phyloP scores from a whole-genome alignment of 2,113 vertebrate genomes.

The Calonectris borealis region DNA sequence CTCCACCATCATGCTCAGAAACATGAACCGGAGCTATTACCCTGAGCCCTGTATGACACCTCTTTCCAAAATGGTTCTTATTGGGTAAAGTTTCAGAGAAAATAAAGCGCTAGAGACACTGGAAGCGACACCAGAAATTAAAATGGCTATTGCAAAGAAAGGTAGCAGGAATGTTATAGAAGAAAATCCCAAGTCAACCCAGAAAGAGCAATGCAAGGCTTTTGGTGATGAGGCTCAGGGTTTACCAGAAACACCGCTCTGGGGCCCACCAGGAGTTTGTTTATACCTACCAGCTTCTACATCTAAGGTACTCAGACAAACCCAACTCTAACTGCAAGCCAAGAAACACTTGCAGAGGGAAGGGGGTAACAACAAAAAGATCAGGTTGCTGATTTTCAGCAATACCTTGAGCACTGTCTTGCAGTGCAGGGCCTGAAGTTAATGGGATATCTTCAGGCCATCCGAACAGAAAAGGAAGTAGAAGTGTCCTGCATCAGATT shows the following conservation, averaged over 20 bases:
- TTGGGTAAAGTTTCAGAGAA: not conserved
- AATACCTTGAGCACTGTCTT: not conserved
- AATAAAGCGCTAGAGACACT: not conserved
- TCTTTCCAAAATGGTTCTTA: not conserved
- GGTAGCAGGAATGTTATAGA: not conserved
- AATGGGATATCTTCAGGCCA: not conserved
- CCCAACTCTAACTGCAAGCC: not conserved
- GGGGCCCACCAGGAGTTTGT: not conserved
- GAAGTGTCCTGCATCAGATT: not conserved
- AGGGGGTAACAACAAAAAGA: not conserved
- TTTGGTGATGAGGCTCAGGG: not conserved
- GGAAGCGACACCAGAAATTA: not conserved
- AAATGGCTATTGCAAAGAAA: not conserved
- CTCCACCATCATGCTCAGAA: not conserved
- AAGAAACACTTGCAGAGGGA: not conserved
- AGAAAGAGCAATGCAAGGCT: not conserved
- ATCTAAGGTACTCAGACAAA: not conserved
- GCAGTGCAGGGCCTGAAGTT: not conserved
- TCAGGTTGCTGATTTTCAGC: not conserved
- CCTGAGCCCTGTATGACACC: not conserved
- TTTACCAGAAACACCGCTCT: not conserved
- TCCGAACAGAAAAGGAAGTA: not conserved
- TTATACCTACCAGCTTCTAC: not conserved
- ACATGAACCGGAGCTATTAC: not conserved
- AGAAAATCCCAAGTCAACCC: not conserved